Conservation (phyloP, 1,140 invertebrate species). For the Aleiodes sp. region DNA sequence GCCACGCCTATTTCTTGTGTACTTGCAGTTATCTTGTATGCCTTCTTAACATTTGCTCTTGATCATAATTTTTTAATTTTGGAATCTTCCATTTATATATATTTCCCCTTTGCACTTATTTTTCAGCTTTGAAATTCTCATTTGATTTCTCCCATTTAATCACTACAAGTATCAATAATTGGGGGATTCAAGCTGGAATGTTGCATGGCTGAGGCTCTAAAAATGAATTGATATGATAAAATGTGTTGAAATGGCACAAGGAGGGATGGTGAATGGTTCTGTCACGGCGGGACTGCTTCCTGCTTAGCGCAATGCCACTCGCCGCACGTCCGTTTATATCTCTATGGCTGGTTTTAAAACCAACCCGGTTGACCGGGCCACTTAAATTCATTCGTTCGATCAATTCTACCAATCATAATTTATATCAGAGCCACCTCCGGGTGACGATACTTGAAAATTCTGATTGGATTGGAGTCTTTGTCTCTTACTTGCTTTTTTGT, state of each 20-base stretch:
- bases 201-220: constrained; percentile 51
- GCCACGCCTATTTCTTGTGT: constrained; percentile 22
- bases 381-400: constrained; percentile 44
- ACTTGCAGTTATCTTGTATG: background rate
- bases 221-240: constrained; percentile 51
- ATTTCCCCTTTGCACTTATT: background rate
- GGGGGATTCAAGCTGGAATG: background rate
- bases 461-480: constrained; percentile 44
- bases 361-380: constrained; percentile 22
- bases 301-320: constrained; percentile 66
- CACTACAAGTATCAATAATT: background rate
- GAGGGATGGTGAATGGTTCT: constrained; percentile 53
- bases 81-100: background rate
- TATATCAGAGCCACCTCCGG: constrained; percentile 66
- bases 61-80: background rate
- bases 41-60: background rate
- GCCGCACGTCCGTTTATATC: constrained; percentile 58
- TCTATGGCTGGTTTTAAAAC: constrained; percentile 28
- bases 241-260: constrained; percentile 55
- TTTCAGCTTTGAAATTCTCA: background rate
- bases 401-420: constrained; percentile 65
- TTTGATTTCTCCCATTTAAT: constrained; percentile 13
- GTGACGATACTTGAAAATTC: constrained; percentile 64
- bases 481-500: too few species aligned
- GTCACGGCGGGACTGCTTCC: constrained; percentile 65